A percentile compares a stretch with the other conserved stretches of the same genome.
Evolutionary conservation across 2,113 vertebrate species (phyloP).

Genomic region (Scopus umbretta): DNA sequence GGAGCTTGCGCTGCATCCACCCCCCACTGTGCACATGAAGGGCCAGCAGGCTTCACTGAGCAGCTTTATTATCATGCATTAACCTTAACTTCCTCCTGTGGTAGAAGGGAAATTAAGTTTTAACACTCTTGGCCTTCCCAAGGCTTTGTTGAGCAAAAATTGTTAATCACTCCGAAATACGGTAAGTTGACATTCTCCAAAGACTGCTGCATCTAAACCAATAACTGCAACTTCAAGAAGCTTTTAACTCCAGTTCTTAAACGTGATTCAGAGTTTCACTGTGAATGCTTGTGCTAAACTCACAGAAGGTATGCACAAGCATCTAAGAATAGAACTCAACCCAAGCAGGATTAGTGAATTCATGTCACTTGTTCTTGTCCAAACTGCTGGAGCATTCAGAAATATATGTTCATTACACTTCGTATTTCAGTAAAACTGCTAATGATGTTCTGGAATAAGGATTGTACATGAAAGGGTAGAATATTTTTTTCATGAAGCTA

Average conservation of each 20-base stretch:
- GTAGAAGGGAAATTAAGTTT: neutral
- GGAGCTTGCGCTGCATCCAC: neutral
- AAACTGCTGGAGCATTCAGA: neutral
- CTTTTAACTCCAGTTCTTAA: neutral
- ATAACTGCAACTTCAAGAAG: neutral
- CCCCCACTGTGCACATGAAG: neutral
- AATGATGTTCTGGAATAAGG: neutral
- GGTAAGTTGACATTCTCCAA: neutral
- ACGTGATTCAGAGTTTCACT: neutral
- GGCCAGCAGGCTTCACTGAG: neutral
- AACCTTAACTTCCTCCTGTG: constrained; percentile 15
- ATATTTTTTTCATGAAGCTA: neutral
- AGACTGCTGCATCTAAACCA: neutral
- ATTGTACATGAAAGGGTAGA: neutral
- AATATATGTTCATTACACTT: neutral
- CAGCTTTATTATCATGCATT: constrained; percentile 17
- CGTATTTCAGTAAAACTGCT: neutral
- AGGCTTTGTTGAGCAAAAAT: neutral
- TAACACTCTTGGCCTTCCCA: neutral
- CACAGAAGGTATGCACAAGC: neutral
- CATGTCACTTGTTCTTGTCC: neutral
- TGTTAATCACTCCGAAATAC: neutral
- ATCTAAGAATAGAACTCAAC: neutral
- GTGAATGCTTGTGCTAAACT: neutral
- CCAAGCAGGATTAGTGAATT: neutral